Conservation (phyloP, 2,888 invertebrate genomes). For the Tinea semifulvella region DNA sequence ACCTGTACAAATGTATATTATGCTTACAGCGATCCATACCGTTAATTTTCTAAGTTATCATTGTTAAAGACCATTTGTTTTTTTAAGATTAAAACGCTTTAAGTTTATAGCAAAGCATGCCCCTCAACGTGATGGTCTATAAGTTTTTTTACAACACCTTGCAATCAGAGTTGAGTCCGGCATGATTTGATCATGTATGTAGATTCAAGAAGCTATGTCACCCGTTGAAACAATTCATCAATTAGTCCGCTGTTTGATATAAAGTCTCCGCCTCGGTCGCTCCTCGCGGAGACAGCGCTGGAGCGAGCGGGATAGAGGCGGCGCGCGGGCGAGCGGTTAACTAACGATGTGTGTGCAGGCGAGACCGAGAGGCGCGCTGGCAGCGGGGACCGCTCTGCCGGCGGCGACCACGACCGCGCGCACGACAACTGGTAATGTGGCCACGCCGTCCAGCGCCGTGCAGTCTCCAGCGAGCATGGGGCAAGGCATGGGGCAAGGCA, state of each 20-base stretch:
- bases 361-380: constrained; percentile 64
- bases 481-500: too few relatives aligned
- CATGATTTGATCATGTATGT: constrained; percentile 5
- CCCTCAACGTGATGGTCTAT: neutral
- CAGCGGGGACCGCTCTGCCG: constrained; percentile 39
- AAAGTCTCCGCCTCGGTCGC: neutral
- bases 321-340: neutral
- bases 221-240: neutral
- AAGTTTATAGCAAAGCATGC: constrained; percentile 2
- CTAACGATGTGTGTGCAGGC: constrained; percentile 31
- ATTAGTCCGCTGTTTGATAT: constrained; percentile 5
- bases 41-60: neutral
- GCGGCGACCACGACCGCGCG: constrained; percentile 65
- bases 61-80: neutral
- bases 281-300: neutral
- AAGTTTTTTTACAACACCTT: too few relatives aligned
- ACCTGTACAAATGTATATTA: constrained; percentile 1
- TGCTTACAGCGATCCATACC: neutral
- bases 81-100: neutral
- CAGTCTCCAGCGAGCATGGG: constrained; percentile 44
- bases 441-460: constrained; percentile 37
- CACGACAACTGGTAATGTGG: constrained; percentile 70
- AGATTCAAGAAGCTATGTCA: neutral
- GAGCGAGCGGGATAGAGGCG: constrained; percentile 1
- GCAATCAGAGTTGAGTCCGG: constrained; percentile 2